phyloP scores from a whole-genome alignment of 2,888 invertebrate species.

The Nebria brevicollis region DNA sequence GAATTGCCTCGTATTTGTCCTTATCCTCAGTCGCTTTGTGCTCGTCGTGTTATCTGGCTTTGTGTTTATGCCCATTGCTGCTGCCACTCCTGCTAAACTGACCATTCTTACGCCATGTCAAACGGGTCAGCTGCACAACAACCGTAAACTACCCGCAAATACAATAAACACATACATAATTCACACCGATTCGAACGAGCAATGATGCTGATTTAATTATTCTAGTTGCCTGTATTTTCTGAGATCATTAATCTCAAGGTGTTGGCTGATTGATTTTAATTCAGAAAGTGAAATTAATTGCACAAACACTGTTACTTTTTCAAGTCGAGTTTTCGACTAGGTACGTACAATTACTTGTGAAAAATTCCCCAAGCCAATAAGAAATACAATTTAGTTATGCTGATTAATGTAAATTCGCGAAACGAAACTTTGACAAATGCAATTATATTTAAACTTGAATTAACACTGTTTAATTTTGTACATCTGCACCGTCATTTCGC shows the following conservation, averaged over 20 bases:
- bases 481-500: neutral
- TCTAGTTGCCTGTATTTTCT: neutral
- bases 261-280: conserved; percentile 11
- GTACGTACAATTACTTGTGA: neutral
- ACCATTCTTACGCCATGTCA: conserved; percentile 38
- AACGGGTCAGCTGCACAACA: conserved; percentile 28
- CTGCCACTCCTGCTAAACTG: neutral
- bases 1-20: conserved; percentile 43
- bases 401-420: conserved; percentile 38
- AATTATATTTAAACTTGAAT: conserved; percentile 38
- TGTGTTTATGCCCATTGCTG: conserved; percentile 35
- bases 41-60: conserved; percentile 40
- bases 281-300: conserved; percentile 17
- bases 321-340: neutral
- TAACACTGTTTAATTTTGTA: conserved; percentile 20
- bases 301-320: neutral
- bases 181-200: neutral
- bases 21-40: conserved; percentile 39
- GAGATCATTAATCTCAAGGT: neutral
- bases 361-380: conserved; percentile 11
- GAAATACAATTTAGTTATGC: conserved; percentile 32
- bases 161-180: neutral
- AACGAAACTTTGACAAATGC: conserved; percentile 39
- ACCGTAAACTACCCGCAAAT: neutral
- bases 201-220: neutral